phyloP scores from a whole-genome alignment of 2,888 invertebrate species.

The Clusia tigrina region DNA sequence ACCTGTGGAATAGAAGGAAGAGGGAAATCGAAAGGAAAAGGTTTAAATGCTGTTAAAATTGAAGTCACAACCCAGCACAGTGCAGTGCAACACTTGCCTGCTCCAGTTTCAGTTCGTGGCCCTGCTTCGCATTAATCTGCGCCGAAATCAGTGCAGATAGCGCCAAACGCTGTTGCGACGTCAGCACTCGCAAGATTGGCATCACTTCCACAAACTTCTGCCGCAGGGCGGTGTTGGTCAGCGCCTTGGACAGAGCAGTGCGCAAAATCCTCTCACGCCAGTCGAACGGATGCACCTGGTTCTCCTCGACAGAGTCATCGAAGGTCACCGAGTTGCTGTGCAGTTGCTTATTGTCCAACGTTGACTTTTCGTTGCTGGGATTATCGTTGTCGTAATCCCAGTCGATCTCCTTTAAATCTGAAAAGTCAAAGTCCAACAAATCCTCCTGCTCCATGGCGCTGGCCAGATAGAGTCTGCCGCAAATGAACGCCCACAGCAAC shows the following conservation, averaged over 20 bases:
- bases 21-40: background rate
- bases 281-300: slow-evolving; percentile 47
- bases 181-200: slow-evolving; percentile 72
- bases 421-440: slow-evolving; percentile 53
- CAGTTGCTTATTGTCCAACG: slow-evolving; percentile 34
- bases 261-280: slow-evolving; percentile 67
- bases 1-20: slow-evolving; percentile 66
- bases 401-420: slow-evolving; percentile 58
- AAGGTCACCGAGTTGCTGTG: slow-evolving; percentile 46
- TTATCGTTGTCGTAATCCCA: slow-evolving; percentile 51
- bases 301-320: slow-evolving; percentile 42
- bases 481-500: slow-evolving; percentile 49
- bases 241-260: slow-evolving; percentile 68
- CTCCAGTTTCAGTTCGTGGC: slow-evolving; percentile 67
- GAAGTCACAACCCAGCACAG: no score
- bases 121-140: slow-evolving; percentile 68
- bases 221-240: slow-evolving; percentile 69
- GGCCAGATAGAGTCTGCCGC: slow-evolving; percentile 44
- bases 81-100: no score
- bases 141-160: slow-evolving; percentile 72
- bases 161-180: slow-evolving; percentile 70
- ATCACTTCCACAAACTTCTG: slow-evolving; percentile 71
- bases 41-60: no score
- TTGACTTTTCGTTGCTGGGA: slow-evolving; percentile 23
- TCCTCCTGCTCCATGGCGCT: slow-evolving; percentile 47